Percentiles rank a stretch among this genome's conserved stretches.
Evolutionary conservation across 2,888 invertebrate species (phyloP).

Genomic region (Agriotes lineatus): DNA sequence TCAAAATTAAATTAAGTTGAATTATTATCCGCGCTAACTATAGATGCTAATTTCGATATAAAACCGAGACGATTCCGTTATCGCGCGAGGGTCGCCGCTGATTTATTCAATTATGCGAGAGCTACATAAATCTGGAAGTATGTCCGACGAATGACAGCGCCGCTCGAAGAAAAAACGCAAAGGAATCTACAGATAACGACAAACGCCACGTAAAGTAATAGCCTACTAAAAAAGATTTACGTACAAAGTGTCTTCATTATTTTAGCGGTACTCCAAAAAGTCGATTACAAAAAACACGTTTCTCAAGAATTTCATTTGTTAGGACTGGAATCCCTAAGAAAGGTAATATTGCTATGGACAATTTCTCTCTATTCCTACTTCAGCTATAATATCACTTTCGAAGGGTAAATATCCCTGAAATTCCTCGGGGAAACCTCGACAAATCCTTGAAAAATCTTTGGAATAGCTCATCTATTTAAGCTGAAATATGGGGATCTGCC

Average conservation of each 20-base stretch:
- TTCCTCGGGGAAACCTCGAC: constrained; percentile 16
- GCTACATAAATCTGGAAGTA: constrained; percentile 22
- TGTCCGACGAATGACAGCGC: constrained; percentile 4
- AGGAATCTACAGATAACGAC: constrained; percentile 30
- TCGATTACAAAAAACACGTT: constrained; percentile 9
- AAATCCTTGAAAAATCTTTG: constrained; percentile 23
- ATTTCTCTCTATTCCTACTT: constrained; percentile 16
- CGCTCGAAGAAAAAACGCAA: constrained; percentile 25
- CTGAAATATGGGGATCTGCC: constrained; percentile 2
- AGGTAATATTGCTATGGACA: constrained; percentile 7
- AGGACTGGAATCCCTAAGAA: background rate
- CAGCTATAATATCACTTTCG: constrained; percentile 7
- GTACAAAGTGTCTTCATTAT: constrained; percentile 33
- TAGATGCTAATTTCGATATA: constrained; percentile 34
- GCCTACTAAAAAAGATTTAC: constrained; percentile 38
- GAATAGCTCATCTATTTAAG: constrained; percentile 4
- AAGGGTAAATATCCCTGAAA: constrained; percentile 23
- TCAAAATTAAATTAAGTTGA: constrained; percentile 50
- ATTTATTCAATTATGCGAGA: constrained; percentile 30
- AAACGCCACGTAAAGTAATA: constrained; percentile 30
- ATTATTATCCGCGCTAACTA: constrained; percentile 39
- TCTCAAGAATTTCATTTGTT: background rate
- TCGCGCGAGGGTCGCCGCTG: background rate
- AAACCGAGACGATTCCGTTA: background rate
- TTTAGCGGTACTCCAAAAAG: constrained; percentile 32